These are phyloP conservation scores for Spheniscus humboldti DNA, from an alignment of 2,797 vertebrate species.

Conservation along the genomic window DNA sequence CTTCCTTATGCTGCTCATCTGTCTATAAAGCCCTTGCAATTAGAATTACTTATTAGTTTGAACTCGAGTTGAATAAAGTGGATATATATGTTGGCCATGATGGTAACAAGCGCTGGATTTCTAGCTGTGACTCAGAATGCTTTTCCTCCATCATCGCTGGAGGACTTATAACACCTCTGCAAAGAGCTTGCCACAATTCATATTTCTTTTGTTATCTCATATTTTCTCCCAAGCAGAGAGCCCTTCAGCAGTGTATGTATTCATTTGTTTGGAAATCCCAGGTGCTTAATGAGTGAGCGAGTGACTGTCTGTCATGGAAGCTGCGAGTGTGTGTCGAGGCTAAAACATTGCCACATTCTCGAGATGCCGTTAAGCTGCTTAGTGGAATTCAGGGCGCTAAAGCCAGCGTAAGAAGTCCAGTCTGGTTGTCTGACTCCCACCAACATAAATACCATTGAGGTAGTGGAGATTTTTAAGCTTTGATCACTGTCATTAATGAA, in stretches of 20 bases:
- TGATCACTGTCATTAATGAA: not conserved
- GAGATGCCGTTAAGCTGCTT: not conserved
- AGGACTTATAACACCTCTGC: not conserved
- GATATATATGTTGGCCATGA: not conserved
- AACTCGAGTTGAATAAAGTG: not conserved
- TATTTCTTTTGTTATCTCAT: not conserved
- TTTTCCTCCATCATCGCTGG: not conserved
- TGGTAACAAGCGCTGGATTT: not conserved
- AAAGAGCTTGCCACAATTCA: not conserved
- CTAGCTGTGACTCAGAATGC: not conserved
- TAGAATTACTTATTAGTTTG: not conserved
- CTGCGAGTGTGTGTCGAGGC: not conserved
- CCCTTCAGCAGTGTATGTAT: not conserved
- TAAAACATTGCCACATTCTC: accelerated
- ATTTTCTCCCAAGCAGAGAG: not conserved
- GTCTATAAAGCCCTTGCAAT: not conserved
- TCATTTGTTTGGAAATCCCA: not conserved
- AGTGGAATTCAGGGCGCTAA: not conserved
- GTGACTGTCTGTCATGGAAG: not conserved
- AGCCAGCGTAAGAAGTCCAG: not conserved
- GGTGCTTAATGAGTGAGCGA: not conserved
- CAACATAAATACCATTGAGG: not conserved
- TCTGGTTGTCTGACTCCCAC: not conserved
- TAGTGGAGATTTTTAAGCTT: not conserved
- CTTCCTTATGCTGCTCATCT: not conserved